Percentiles rank a stretch among this genome's conserved stretches.
These are phyloP conservation scores for Anguilla obscura DNA, from an alignment of 2,797 vertebrate genomes.

Conservation along the genomic window DNA sequence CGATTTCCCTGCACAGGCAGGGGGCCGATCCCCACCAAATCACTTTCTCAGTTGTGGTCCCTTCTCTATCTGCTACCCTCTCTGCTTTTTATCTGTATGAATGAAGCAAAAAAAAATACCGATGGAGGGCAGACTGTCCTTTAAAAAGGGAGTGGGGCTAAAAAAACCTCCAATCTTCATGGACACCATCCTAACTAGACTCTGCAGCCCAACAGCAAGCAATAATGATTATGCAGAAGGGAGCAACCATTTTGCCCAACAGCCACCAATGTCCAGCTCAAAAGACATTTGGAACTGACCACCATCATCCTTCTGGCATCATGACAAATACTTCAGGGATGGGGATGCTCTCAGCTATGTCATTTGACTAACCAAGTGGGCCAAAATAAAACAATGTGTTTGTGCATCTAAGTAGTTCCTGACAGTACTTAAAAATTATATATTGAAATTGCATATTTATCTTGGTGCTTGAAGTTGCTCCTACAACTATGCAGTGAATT, in stretches of 20 bases:
- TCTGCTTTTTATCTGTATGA: conserved; percentile 1
- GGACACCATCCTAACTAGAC: no score
- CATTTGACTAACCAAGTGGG: not conserved
- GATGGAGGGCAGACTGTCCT: no score
- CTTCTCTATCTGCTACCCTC: not conserved
- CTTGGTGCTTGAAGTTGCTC: not conserved
- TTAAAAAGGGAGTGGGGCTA: no score
- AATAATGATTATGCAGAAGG: not conserved
- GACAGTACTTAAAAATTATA: not conserved
- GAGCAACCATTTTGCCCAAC: not conserved
- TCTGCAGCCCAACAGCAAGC: not conserved
- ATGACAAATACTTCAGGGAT: not conserved
- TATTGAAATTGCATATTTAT: not conserved
- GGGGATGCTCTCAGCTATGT: not conserved
- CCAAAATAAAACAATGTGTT: not conserved
- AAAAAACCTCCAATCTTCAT: no score
- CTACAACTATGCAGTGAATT: not conserved
- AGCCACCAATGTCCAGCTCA: not conserved
- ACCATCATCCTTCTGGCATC: not conserved
- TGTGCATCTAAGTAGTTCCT: not conserved
- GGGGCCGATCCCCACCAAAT: no score
- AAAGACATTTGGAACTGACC: not conserved
- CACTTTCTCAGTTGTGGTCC: no score
- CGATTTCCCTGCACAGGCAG: no score
- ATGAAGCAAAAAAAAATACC: not conserved